Evolutionary conservation across 2,888 invertebrate genomes (phyloP), one percentile per base, ranked within the genome.

Genomic region (Drosophila imparisetae): DNA sequence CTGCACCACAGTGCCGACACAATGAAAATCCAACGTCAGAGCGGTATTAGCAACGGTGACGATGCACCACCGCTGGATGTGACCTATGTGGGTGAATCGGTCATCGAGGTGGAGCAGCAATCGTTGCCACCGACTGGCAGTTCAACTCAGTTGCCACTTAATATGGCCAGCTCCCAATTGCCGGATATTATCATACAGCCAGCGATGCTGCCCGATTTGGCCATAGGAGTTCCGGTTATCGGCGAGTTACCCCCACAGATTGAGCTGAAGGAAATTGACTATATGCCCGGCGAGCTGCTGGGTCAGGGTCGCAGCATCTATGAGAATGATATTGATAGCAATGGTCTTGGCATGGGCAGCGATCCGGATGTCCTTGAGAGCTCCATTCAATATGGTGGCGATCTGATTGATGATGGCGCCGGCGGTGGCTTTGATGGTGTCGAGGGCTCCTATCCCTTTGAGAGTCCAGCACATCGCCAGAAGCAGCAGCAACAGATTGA

Each of bases 191-290:
- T 93, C 5, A 93, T 93, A 57, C 92, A 93, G 67, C 93, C 93
- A 10, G 93, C 92, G 11, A 83, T 92, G 48, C 80, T 92, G n/a
- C 92, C 93, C 6, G 93, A 93, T 64, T 80, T 93, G 82, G 91
- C 93, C 2, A 92, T 93, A 34, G 93, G 93, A 15, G 93, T 93
- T 24, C 93, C 93, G 0, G 92, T 93, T 3, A 93, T 93, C 66
- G 93, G 92, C 2, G 93, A 93, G 74, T 69, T 93, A 36, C 93
- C 93, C 24, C 93, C 93, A 24, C 93, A 93, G 82, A 93, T 93
- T 68, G 93, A 93, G 76, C 83, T 93, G 3, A 92, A 92, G 77
- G 93, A 93, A 86, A 92, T 93, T 74, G 93, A 93, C 80, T 93
- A 91, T 68, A 91, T 92, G 90, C 92, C 92, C 21, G 91, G 86